Evolutionary conservation across 2,888 invertebrate species (phyloP).

Genomic region (Agrilus mali): DNA sequence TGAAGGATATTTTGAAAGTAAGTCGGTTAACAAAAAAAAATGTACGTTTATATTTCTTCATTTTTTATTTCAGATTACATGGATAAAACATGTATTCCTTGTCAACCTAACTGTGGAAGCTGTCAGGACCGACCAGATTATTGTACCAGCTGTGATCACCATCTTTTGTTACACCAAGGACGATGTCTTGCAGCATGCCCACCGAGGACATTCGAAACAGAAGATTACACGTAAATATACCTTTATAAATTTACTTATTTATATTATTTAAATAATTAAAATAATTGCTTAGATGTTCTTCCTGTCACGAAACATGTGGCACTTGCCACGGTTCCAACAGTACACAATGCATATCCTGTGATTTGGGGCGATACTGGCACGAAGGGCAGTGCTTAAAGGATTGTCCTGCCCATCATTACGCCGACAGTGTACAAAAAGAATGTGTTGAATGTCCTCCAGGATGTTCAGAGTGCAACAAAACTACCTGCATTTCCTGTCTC

Average conservation of each 20-base stretch:
- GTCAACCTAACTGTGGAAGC: constrained; percentile 75
- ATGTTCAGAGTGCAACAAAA: constrained; percentile 61
- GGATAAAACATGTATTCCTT: constrained; percentile 67
- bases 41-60: background rate
- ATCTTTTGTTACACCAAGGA: constrained; percentile 68
- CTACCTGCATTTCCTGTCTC: constrained; percentile 61
- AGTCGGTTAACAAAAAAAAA: constrained; percentile 19
- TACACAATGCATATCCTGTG: constrained; percentile 72
- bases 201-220: constrained; percentile 67
- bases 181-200: constrained; percentile 79
- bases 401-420: constrained; percentile 64
- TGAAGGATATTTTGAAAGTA: constrained; percentile 78
- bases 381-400: constrained; percentile 58
- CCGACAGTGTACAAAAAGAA: constrained; percentile 66
- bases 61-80: constrained; percentile 23
- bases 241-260: background rate
- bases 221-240: constrained; percentile 58
- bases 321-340: constrained; percentile 69
- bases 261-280: constrained; percentile 4
- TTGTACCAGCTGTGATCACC: constrained; percentile 81
- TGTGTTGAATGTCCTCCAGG: constrained; percentile 70
- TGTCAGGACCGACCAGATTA: constrained; percentile 72
- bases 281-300: constrained; percentile 46
- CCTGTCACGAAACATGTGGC: constrained; percentile 68
- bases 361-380: constrained; percentile 54